phyloP scores from a whole-genome alignment of 2,888 invertebrate species.

The Leptopilina drosophilae region DNA sequence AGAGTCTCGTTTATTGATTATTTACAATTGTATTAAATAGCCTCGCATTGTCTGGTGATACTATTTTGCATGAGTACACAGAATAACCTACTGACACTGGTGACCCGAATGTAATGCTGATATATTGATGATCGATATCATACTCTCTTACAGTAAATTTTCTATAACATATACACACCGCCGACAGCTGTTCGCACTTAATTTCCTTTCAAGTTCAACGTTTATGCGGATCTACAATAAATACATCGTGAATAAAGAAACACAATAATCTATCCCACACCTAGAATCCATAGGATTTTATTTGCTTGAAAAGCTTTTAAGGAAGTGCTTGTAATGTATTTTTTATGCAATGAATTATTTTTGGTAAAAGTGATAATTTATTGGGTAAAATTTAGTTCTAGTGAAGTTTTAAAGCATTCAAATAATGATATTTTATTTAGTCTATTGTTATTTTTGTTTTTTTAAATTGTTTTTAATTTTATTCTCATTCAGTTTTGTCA shows the following conservation, averaged over 20 bases:
- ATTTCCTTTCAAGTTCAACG: not conserved
- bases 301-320: too few relatives aligned
- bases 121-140: constrained; percentile 27
- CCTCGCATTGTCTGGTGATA: constrained; percentile 9
- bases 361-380: too few relatives aligned
- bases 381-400: too few relatives aligned
- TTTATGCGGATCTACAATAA: not conserved
- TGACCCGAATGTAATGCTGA: constrained; percentile 23
- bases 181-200: not conserved
- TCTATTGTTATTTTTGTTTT: too few relatives aligned
- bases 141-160: not conserved
- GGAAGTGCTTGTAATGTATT: too few relatives aligned
- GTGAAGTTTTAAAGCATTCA: too few relatives aligned
- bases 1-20: constrained; percentile 21
- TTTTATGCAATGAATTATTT: too few relatives aligned
- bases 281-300: too few relatives aligned
- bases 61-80: constrained; percentile 20
- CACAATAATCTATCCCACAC: too few relatives aligned
- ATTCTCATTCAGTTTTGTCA: too few relatives aligned
- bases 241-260: not conserved
- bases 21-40: constrained; percentile 6
- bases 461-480: too few relatives aligned
- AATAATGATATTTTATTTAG: too few relatives aligned
- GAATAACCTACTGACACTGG: constrained; percentile 33
- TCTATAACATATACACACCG: not conserved